Evolutionary conservation across 2,113 vertebrate species (phyloP).

Genomic region (Mixornis gularis): DNA sequence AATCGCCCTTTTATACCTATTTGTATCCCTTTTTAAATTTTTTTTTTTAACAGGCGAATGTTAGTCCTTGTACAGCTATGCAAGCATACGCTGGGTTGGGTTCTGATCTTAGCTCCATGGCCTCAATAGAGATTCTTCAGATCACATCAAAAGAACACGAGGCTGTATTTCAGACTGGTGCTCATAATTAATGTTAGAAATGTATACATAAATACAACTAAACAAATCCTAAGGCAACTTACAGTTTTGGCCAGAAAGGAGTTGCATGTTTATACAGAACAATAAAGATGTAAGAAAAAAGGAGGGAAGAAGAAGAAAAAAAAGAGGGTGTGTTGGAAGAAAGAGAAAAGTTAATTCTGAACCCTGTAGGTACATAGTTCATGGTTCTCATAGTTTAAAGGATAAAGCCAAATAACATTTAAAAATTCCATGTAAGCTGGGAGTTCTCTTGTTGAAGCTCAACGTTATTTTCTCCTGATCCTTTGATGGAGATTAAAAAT

Average conservation of each 20-base stretch:
- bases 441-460: slow-evolving; percentile 74
- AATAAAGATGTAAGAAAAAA: slow-evolving; percentile 48
- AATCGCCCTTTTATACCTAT: background rate
- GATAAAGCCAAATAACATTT: slow-evolving; percentile 74
- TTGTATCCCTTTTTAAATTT: background rate
- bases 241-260: slow-evolving; percentile 10
- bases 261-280: slow-evolving; percentile 51
- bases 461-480: slow-evolving; percentile 71
- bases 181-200: slow-evolving; percentile 41
- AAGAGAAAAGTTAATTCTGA: slow-evolving; percentile 71
- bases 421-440: slow-evolving; percentile 75
- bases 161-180: background rate
- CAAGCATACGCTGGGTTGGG: background rate
- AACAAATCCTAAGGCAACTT: slow-evolving; percentile 14
- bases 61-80: background rate
- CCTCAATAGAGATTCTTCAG: slow-evolving; percentile 14
- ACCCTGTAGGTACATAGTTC: slow-evolving; percentile 68
- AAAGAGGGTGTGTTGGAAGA: slow-evolving; percentile 26
- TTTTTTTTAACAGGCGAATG: background rate
- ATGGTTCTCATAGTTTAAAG: slow-evolving; percentile 71
- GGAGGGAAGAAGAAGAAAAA: background rate
- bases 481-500: slow-evolving; percentile 90
- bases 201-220: slow-evolving; percentile 33
- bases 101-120: background rate
- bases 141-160: slow-evolving; percentile 33